Percentiles rank a stretch among this genome's conserved stretches.
These are phyloP conservation scores for Apodemus agrarius DNA, from an alignment of 2,797 vertebrate species.

Conservation along the genomic window DNA sequence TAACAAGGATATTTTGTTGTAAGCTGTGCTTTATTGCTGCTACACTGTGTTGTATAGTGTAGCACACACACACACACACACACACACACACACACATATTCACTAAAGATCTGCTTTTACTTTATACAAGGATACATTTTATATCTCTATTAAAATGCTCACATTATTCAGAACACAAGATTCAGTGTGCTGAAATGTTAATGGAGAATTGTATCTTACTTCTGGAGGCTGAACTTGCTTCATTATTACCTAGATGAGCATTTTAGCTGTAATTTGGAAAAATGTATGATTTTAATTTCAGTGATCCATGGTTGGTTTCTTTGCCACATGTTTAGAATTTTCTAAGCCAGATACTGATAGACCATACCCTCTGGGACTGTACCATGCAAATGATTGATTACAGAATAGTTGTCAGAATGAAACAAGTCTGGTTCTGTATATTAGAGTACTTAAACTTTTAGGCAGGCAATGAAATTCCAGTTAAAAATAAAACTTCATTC, in stretches of 20 bases:
- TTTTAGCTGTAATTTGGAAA: conserved; percentile 74
- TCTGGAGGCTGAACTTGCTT: conserved; percentile 39
- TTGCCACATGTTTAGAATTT: conserved; percentile 77
- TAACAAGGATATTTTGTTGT: conserved; percentile 18
- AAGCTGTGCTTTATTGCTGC: neutral
- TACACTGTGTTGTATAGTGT: neutral
- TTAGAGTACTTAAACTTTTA: conserved; percentile 46
- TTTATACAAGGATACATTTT: neutral
- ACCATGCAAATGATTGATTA: conserved; percentile 72
- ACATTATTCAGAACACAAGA: neutral
- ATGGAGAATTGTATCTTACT: conserved; percentile 30
- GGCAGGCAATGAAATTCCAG: conserved; percentile 24
- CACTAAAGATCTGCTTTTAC: neutral
- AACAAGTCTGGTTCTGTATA: conserved; percentile 55
- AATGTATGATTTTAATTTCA: conserved; percentile 74
- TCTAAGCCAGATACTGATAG: conserved; percentile 64
- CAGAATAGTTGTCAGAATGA: conserved; percentile 61
- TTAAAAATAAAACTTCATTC: conserved; percentile 38
- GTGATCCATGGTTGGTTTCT: conserved; percentile 74
- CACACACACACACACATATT: too few relatives aligned
- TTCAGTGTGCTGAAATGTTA: conserved; percentile 47
- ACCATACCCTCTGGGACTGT: neutral
- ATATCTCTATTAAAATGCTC: neutral
- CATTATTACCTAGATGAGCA: conserved; percentile 55
- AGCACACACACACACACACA: neutral